A percentile compares a stretch with the other conserved stretches of the same genome.
These are phyloP conservation scores for Phrynocephalus vlangalii DNA, from an alignment of 2,797 vertebrate species.

Conservation along the genomic window DNA sequence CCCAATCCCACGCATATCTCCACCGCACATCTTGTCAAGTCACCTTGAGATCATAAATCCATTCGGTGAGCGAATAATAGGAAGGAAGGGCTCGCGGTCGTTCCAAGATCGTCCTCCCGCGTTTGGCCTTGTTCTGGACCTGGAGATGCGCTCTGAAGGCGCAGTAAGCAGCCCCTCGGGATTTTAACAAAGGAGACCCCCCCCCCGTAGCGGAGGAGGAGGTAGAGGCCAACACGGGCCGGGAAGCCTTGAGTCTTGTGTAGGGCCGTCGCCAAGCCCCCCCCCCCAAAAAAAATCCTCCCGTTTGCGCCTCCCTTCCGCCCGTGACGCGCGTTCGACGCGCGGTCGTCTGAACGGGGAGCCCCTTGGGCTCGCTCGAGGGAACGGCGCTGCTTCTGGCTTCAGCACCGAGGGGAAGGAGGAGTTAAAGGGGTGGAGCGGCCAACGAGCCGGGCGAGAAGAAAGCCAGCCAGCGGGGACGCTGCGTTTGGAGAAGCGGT, in stretches of 20 bases:
- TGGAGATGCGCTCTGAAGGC: not conserved
- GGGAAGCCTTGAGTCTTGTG: too few relatives aligned
- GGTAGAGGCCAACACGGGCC: not conserved
- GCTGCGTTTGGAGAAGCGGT: too few relatives aligned
- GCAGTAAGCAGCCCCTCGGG: not conserved
- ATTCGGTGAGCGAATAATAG: not conserved
- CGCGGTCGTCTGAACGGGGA: not conserved
- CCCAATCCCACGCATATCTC: not conserved
- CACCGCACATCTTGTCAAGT: not conserved
- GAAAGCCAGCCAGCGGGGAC: not conserved
- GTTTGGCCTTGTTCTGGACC: too few relatives aligned
- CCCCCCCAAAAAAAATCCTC: too few relatives aligned
- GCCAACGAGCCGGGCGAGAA: not conserved
- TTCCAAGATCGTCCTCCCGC: too few relatives aligned
- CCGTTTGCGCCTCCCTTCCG: not conserved
- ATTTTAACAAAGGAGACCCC: too few relatives aligned
- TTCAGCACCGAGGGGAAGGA: not conserved
- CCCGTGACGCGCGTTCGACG: not conserved
- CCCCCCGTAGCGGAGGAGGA: not conserved
- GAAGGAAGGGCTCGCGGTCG: not conserved
- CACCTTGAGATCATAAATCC: not conserved
- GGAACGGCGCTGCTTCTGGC: too few relatives aligned
- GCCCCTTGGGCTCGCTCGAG: too few relatives aligned
- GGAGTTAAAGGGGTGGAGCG: conserved; percentile 36
- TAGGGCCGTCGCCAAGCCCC: too few relatives aligned